Base-by-base conservation (phyloP, 2,797 vertebrate genomes). In the Choloepus didactylus region DNA sequence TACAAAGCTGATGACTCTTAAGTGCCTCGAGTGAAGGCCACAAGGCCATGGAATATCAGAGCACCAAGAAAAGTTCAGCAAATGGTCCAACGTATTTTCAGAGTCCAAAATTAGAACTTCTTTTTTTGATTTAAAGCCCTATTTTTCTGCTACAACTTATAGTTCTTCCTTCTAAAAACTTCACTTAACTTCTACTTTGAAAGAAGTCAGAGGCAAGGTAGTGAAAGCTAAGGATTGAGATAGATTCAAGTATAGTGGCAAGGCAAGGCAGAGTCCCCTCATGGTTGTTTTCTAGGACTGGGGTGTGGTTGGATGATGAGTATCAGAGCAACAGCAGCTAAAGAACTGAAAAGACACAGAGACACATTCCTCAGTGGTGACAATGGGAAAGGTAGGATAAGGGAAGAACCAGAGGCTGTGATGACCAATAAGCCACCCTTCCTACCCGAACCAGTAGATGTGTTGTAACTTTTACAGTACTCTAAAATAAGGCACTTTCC, bases 11-110 rank as follows among this genome's bases (percentile, higher is more conserved):
- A 96, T 97, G 95, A 97, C 96, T 97, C 94, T 95, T 80, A 46
- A 95, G 95, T 87, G 60, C 97, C 97, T 97, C 96, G 96, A 96
- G 97, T 51, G 97, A 97, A 97, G 97, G 97, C 94, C 97, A 94
- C 0, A 29, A 96, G 97, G 97, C 91, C 97, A 75, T 25, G 87
- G 84, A 89, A 95, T 95, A 97, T 96, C 93, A 94, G 93, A 94
- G 94, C 83, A 95, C 91, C 92, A 95, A 96, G 97, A 94, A 96
- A 96, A 97, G 96, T 97, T 97, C 97, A 97, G 95, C 96, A 94
- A 81, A 49, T 84, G 70, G 91, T 96, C 93, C 93, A 97, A 97
- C 94, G 95, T 96, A 95, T 97, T 96, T 97, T 95, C 95, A 96
- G 95, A 81, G 70, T 75, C 93, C 96, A 87, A 96, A 97, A 97